Evolutionary conservation across 2,888 invertebrate genomes (phyloP).

Genomic region (Lepetodrilus schrolli): DNA sequence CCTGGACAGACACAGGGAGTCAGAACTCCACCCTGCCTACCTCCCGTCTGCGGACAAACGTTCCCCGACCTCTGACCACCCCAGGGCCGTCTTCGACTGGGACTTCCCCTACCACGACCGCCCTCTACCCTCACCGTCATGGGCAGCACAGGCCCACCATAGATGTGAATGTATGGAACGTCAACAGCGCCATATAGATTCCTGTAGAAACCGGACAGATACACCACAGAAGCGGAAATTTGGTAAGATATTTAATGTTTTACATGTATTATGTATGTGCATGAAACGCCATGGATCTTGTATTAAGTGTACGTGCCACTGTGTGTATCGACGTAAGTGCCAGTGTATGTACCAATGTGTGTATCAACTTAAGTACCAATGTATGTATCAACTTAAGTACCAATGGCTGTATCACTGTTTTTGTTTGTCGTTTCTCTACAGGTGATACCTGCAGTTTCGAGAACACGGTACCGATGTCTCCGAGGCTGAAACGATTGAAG

Average conservation of each 20-base stretch:
- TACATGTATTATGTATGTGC: too few relatives aligned
- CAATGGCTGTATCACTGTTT: background rate
- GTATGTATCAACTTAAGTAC: background rate
- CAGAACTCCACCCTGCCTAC: background rate
- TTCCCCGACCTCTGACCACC: background rate
- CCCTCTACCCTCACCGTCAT: background rate
- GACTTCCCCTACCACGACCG: slow-evolving; percentile 9
- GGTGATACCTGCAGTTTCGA: background rate
- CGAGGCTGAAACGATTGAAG: background rate
- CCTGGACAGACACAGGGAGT: background rate
- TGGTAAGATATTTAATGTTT: background rate
- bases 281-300: too few relatives aligned
- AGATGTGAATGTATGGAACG: slow-evolving; percentile 6
- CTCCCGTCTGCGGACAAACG: background rate
- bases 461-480: background rate
- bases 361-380: too few relatives aligned
- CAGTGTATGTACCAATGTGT: too few relatives aligned
- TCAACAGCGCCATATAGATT: background rate
- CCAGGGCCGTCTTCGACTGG: slow-evolving; percentile 5
- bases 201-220: background rate
- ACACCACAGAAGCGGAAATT: slow-evolving; percentile 8
- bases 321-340: too few relatives aligned
- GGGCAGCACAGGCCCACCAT: background rate
- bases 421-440: background rate
- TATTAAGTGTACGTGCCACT: too few relatives aligned